Base-by-base conservation (phyloP, 2,888 invertebrate species). In the Xestia sexstrigata region DNA sequence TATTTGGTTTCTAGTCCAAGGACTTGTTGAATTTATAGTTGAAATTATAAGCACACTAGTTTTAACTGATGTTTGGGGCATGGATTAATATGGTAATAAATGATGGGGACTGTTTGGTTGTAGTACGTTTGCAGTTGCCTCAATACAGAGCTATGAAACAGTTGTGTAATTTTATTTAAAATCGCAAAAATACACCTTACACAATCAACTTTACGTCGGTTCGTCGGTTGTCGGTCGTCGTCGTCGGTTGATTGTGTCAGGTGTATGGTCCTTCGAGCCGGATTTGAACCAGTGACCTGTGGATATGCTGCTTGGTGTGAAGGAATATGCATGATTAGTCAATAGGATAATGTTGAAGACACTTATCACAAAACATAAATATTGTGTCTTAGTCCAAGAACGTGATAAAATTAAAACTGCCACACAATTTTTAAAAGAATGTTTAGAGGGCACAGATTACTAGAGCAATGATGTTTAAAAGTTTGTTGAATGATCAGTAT, bases 261-360 rank as follows among this genome's bases (percentile, higher is more conserved):
- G n/a, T n/a, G 23, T 52, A 47, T 52, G 52, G 52, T 97, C 97
- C 97, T 97, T 97, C 97, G 97, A 97, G 97, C 97, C 97, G 97
- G 97, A 97, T 97, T 97, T 97, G 97, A 97, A 97, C 97, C 97
- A 97, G 97, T 97, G 97, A 97, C 97, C 97, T 97, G 97, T 97
- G 97, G 97, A 97, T 97, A 75, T 72, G 52, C 0, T 52, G 52
- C 52, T 52, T 52, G 9, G 52, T 23, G 52, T 52, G 23, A 23
- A 52, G 52, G 7, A 49, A 20, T 52, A 23, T 23, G 9, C 23
- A 52, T 0, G 9, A 9, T 23, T 52, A 52, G 3, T 23, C 3
- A 23, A n/a, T n/a, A n/a, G n/a, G n/a, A n/a, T n/a, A n/a, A n/a
- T n/a, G n/a, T n/a, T n/a, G n/a, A n/a, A n/a, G n/a, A n/a, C n/a